phyloP scores from a whole-genome alignment of 2,113 vertebrate species.

The Thunnus thynnus region DNA sequence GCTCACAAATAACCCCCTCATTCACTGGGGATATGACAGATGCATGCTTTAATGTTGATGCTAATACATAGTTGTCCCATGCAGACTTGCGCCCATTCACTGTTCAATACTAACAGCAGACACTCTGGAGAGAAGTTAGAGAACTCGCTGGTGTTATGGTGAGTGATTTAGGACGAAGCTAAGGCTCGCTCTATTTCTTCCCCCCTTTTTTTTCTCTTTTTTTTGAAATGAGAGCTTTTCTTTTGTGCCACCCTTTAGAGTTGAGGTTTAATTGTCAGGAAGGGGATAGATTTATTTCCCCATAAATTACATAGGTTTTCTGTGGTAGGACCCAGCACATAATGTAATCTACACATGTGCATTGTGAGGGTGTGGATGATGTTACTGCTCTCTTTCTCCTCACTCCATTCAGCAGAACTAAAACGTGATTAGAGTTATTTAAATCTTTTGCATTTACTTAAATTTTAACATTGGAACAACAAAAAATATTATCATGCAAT shows the following conservation, averaged over 20 bases:
- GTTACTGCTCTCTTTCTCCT: constrained; percentile 47
- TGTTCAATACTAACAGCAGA: constrained; percentile 51
- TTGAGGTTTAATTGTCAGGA: constrained; percentile 81
- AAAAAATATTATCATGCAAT: too few species aligned
- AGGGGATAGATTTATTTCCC: constrained; percentile 81
- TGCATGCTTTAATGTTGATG: constrained; percentile 74
- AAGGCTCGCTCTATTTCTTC: constrained; percentile 38
- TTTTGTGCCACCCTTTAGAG: constrained; percentile 81
- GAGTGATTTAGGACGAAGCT: constrained; percentile 70
- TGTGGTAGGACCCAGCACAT: constrained; percentile 68
- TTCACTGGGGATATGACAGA: constrained; percentile 78
- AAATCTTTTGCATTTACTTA: constrained; percentile 9
- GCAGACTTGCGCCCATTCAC: constrained; percentile 31
- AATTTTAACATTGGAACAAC: background rate
- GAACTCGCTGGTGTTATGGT: constrained; percentile 20
- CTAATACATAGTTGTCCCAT: constrained; percentile 50
- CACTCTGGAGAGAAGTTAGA: constrained; percentile 41
- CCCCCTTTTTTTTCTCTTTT: constrained; percentile 1
- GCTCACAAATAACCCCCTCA: constrained; percentile 67
- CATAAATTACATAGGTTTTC: constrained; percentile 79
- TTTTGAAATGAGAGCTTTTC: constrained; percentile 73
- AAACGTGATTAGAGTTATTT: background rate
- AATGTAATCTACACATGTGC: constrained; percentile 81
- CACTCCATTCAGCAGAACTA: constrained; percentile 25
- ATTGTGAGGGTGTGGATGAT: constrained; percentile 62